A percentile compares a stretch with the other conserved stretches of the same genome.
Conservation (phyloP, 2,113 vertebrate genomes). For the Ursus arctos region DNA sequence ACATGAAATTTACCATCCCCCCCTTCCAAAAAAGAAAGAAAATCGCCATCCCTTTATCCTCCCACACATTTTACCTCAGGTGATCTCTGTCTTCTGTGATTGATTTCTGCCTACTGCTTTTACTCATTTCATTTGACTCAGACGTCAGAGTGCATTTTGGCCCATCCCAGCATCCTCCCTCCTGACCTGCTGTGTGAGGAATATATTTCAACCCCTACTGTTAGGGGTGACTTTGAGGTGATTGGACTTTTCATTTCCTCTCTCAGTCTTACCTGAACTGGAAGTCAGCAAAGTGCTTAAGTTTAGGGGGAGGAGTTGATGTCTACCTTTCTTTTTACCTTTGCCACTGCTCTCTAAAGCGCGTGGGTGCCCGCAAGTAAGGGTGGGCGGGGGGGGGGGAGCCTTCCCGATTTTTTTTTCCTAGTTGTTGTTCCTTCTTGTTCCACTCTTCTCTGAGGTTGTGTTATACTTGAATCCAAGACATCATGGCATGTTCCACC, state of each 20-base stretch:
- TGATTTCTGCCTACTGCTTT: background rate
- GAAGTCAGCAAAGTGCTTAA: background rate
- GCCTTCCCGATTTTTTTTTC: background rate
- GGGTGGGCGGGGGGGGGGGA: background rate
- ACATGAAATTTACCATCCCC: background rate
- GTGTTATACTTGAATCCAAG: background rate
- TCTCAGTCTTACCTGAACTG: background rate
- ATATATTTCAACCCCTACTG: background rate
- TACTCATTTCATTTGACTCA: conserved; percentile 20
- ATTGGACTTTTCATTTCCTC: background rate
- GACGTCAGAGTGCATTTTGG: background rate
- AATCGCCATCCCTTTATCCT: background rate
- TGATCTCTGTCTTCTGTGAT: background rate
- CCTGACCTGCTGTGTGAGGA: background rate
- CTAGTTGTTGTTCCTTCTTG: background rate
- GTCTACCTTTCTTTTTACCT: background rate
- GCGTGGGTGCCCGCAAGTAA: background rate
- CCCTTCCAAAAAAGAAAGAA: background rate
- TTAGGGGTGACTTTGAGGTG: background rate
- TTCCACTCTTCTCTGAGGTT: background rate
- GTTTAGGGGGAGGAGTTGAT: background rate
- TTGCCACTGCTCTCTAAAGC: background rate
- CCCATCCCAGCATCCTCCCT: background rate
- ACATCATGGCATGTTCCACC: background rate
- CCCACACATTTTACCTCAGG: background rate